These are phyloP conservation scores for Invenusta paracnida DNA, from an alignment of 2,888 invertebrate species.

Conservation along the genomic window DNA sequence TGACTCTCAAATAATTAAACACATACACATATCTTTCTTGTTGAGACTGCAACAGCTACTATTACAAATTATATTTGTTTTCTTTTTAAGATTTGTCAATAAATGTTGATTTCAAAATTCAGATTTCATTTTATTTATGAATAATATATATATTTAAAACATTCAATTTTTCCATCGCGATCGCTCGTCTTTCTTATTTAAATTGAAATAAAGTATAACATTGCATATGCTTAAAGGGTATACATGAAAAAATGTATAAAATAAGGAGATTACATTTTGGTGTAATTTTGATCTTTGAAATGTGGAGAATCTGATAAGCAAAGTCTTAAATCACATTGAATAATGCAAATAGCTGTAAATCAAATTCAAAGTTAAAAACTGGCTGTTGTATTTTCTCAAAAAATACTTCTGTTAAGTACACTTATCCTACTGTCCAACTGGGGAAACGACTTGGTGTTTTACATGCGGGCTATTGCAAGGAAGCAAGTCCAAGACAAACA, in stretches of 20 bases:
- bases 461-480: not conserved
- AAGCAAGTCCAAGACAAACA: not conserved
- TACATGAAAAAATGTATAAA: conserved; percentile 26
- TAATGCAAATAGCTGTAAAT: conserved; percentile 4
- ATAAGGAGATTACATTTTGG: not conserved
- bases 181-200: too few relatives aligned
- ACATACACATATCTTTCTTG: too few relatives aligned
- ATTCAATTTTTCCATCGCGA: too few relatives aligned
- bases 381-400: not conserved
- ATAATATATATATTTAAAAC: too few relatives aligned
- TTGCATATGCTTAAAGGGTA: not conserved
- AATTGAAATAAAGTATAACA: too few relatives aligned
- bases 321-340: conserved; percentile 4
- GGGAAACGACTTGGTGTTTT: not conserved
- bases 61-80: too few relatives aligned
- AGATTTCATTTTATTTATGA: too few relatives aligned
- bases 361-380: conserved; percentile 19
- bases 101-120: too few relatives aligned
- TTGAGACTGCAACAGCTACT: too few relatives aligned
- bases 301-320: conserved; percentile 11
- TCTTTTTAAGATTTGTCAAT: too few relatives aligned
- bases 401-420: not conserved
- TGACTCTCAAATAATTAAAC: too few relatives aligned
- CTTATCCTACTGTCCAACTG: not conserved
- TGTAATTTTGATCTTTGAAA: conserved; percentile 17